Base-by-base conservation (phyloP, 2,797 vertebrate species). In the Tragelaphus eurycerus region DNA sequence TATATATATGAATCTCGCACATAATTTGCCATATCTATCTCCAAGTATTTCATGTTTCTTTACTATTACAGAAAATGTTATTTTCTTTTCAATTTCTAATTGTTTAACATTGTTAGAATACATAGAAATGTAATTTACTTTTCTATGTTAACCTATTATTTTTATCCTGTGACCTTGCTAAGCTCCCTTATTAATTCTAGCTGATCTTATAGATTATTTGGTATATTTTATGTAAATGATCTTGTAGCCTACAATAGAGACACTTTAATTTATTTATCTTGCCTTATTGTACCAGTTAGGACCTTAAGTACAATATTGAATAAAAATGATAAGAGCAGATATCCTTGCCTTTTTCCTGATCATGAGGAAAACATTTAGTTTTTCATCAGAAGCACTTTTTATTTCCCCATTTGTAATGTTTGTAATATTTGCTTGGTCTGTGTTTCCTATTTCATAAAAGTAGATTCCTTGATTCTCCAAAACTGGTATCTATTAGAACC, bases 1-100 rank as follows among this genome's bases (percentile, higher is more conserved):
- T 81, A 71, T 60, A 14, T 82, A 71, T 89, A n/a, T 74, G 88
- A 90, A 74, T 57, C 17, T 25, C 13, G 1, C 19, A 57, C 54
- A 38, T 71, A 71, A 27, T 57, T 74, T 64, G 67, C 34, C 34
- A 38, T 71, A 64, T 74, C 71, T 87, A 21, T 76, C n/a, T 43
- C 25, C 10, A 46, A 34, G 1, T 74, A 43, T 76, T 74, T 94
- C 21, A 55, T 87, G 55, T 85, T 89, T 74, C 46, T 89, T 83
- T 93, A 52, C 76, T 76, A 6, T 23, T 76, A n/a, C 27, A 64
- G 76, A 83, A 91, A 91, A 86, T 64, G 34, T 25, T 34, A 52
- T 74, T 43, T 90, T 90, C 71, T 74, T 89, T 93, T 85, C n/a
- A 67, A 52, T 93, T 88, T 95, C 52, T 87, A 50, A 91, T 57